Percentiles rank a stretch among this genome's conserved stretches.
Evolutionary conservation across 2,113 vertebrate species (phyloP).

Genomic region (Heptranchias perlo): DNA sequence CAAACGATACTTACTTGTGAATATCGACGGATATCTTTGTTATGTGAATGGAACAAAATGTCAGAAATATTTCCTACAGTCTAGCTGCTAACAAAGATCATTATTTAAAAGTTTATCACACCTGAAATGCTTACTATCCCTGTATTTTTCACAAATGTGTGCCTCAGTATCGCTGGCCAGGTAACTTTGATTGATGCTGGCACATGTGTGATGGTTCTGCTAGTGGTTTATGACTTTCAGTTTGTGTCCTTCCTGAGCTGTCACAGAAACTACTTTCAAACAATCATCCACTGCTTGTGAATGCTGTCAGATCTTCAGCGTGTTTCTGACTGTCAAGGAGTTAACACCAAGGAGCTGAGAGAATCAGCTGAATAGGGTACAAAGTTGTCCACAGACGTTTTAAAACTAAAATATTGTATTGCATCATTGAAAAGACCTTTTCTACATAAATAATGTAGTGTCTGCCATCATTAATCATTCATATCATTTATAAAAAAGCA

Average conservation of each 20-base stretch:
- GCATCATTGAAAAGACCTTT: neutral
- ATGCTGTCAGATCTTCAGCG: neutral
- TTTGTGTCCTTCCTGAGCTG: neutral
- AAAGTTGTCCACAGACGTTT: neutral
- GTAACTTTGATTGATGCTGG: neutral
- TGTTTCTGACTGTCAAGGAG: neutral
- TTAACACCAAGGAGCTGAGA: neutral
- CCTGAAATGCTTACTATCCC: neutral
- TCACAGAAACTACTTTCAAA: neutral
- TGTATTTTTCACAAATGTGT: neutral
- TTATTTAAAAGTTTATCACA: neutral
- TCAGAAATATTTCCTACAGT: neutral
- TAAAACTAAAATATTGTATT: neutral
- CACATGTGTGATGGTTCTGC: neutral
- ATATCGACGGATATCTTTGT: neutral
- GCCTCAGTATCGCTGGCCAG: neutral
- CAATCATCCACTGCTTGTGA: neutral
- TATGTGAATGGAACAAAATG: neutral
- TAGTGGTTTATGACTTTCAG: neutral
- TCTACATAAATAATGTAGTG: constrained; percentile 7
- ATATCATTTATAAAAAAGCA: neutral
- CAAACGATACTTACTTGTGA: neutral
- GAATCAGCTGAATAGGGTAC: neutral
- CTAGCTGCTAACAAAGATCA: neutral
- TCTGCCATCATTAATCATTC: constrained; percentile 21